Conservation (phyloP, 2,888 invertebrate genomes). For the Hydroisotoma schaefferi region DNA sequence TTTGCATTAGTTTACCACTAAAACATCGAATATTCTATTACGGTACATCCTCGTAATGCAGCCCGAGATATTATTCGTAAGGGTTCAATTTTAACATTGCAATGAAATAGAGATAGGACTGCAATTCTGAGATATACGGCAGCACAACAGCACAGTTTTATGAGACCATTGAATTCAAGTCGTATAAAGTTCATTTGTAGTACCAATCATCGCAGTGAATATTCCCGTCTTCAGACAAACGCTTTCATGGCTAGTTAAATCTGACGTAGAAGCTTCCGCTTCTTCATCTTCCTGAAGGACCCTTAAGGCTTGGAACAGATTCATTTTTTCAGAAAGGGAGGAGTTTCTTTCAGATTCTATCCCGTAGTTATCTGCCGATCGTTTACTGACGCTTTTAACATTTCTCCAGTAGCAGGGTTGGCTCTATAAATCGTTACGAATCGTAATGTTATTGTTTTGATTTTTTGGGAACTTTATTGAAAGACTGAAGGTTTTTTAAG, state of each 20-base stretch:
- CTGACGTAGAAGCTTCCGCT: slow-evolving; percentile 32
- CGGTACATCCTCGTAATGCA: too few relatives aligned
- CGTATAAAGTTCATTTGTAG: neutral
- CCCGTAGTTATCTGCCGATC: slow-evolving; percentile 50
- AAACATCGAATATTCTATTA: too few relatives aligned
- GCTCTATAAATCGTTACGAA: slow-evolving; percentile 62
- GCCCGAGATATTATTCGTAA: too few relatives aligned
- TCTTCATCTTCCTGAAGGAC: slow-evolving; percentile 79
- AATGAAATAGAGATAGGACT: too few relatives aligned
- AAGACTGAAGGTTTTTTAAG: neutral
- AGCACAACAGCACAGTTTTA: too few relatives aligned
- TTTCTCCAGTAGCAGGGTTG: slow-evolving; percentile 92
- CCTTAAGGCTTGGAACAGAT: slow-evolving; percentile 80
- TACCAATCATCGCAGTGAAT: slow-evolving; percentile 64
- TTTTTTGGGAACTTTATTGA: neutral
- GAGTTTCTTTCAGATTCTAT: slow-evolving; percentile 50
- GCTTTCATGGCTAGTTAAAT: slow-evolving; percentile 54
- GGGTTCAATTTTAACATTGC: too few relatives aligned
- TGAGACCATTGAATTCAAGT: neutral
- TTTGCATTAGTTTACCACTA: neutral
- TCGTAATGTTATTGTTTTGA: neutral
- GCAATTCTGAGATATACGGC: too few relatives aligned
- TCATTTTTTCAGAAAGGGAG: slow-evolving; percentile 77
- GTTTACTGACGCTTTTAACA: slow-evolving; percentile 69
- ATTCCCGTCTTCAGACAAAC: slow-evolving; percentile 64